Base-by-base conservation (phyloP, 2,113 vertebrate genomes). In the Acrocephalus kingi region DNA sequence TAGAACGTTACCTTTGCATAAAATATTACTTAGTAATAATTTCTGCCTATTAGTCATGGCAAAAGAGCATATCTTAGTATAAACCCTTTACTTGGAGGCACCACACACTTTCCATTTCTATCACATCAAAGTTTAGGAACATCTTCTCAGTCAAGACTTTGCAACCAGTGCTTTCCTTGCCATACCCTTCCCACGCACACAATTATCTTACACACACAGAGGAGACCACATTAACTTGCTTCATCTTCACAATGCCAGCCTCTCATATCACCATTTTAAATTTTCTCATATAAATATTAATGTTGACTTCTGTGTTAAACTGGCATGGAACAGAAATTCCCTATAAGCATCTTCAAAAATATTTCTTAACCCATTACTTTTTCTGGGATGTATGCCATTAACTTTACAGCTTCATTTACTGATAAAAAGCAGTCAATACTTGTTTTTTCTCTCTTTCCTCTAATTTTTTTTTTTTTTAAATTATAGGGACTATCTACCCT, bases 211-310 rank as follows among this genome's bases (percentile, higher is more conserved):
- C 31, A 4, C 39, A 84, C 46, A 23, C 58, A 93, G 75, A 96
- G 85, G 86, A 92, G 82, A 86, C 82, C 68, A 59, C 79, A 84
- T 92, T 86, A 89, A 86, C 64, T 66, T 84, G 14, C 43, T 61
- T 93, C 56, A 55, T 89, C 68, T 64, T 67, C 73, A 71, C 2
- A 5, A 39, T 48, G 27, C 24, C 51, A 69, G 13, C 51, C 63
- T 90, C 68, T 77, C 39, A 45, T 4, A 86, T 46, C 35, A 64
- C 74, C 63, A 63, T 88, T 48, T 74, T 7, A 63, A 27, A 77
- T 74, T 81, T 93, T 69, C 43, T 92, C 33, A 71, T 43, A 77
- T 92, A 77, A 92, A 92, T 92, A 94, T 92, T 94, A 80, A 94
- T 93, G 39, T 10, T 66, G 78, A 79, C 58, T 89, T 76, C 41